phyloP scores from a whole-genome alignment of 2,797 vertebrate genomes.

The Microcaecilia unicolor region DNA sequence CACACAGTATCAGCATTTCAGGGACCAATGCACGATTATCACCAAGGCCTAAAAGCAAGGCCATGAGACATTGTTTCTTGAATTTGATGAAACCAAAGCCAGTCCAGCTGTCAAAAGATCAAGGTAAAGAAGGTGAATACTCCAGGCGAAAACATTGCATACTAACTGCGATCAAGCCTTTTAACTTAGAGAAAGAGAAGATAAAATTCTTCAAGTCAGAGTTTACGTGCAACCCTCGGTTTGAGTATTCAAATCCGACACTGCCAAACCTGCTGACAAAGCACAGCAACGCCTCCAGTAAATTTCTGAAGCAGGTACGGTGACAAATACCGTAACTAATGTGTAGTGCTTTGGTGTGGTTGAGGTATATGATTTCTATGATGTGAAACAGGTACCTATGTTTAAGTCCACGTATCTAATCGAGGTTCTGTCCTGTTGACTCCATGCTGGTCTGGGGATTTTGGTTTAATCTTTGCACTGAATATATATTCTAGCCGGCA shows the following conservation, averaged over 20 bases:
- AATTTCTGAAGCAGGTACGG: conserved; percentile 84
- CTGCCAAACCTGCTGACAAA: conserved; percentile 62
- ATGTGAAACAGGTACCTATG: no score
- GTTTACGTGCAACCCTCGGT: conserved; percentile 82
- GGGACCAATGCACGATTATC: conserved; percentile 48
- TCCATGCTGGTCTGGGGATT: no score
- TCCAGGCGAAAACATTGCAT: conserved; percentile 66
- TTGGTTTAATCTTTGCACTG: no score
- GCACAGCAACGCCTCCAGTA: conserved; percentile 70
- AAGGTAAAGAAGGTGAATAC: conserved; percentile 44
- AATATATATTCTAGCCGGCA: no score
- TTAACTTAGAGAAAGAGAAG: conserved; percentile 82
- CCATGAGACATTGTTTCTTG: conserved; percentile 24
- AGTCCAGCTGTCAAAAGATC: conserved; percentile 42
- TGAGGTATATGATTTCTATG: no score
- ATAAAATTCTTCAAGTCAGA: conserved; percentile 75
- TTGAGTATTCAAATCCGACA: conserved; percentile 76
- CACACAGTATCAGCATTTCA: conserved; percentile 36
- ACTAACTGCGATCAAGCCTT: conserved; percentile 82
- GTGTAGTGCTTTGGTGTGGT: no score
- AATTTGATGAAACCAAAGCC: conserved; percentile 40
- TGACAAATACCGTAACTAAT: background rate
- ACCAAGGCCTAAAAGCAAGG: conserved; percentile 33
- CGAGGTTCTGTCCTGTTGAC: no score
- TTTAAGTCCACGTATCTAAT: no score